phyloP scores from a whole-genome alignment of 2,797 vertebrate genomes.

The Borostomias antarcticus region DNA sequence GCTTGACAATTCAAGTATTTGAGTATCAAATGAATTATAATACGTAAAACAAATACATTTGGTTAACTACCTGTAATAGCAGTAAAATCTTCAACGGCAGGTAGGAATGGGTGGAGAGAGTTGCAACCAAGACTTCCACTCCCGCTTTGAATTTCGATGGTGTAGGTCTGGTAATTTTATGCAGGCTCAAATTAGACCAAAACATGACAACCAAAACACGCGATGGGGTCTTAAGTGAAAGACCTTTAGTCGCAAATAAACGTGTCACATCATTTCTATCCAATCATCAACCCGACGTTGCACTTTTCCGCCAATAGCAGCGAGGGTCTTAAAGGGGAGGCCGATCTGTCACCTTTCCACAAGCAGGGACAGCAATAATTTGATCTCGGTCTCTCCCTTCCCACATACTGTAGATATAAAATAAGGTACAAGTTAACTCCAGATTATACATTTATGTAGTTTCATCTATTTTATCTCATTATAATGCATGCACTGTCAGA shows the following conservation, averaged over 20 bases:
- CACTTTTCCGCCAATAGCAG: constrained; percentile 27
- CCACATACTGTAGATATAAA: too few relatives aligned
- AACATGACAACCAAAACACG: constrained; percentile 25
- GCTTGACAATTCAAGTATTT: background rate
- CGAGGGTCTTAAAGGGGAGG: constrained; percentile 18
- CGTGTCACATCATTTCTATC: constrained; percentile 15
- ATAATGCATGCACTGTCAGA: background rate
- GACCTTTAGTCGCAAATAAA: constrained; percentile 27
- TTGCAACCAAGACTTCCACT: background rate
- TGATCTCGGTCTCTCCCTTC: too few relatives aligned
- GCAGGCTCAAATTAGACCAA: constrained; percentile 56
- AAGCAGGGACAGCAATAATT: too few relatives aligned
- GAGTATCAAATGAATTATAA: background rate
- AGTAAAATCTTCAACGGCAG: background rate
- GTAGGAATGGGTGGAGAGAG: background rate
- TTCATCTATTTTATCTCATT: background rate
- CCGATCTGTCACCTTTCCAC: constrained; percentile 28
- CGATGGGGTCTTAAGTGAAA: constrained; percentile 14
- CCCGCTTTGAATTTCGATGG: constrained; percentile 22
- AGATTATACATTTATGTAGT: too few relatives aligned
- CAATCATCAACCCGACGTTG: constrained; percentile 30
- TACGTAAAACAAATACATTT: background rate
- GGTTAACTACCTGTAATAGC: constrained; percentile 44
- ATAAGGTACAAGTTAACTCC: background rate
- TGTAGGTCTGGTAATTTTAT: constrained; percentile 53